phyloP scores from a whole-genome alignment of 2,113 vertebrate species.

The Anser brachyrhynchus region DNA sequence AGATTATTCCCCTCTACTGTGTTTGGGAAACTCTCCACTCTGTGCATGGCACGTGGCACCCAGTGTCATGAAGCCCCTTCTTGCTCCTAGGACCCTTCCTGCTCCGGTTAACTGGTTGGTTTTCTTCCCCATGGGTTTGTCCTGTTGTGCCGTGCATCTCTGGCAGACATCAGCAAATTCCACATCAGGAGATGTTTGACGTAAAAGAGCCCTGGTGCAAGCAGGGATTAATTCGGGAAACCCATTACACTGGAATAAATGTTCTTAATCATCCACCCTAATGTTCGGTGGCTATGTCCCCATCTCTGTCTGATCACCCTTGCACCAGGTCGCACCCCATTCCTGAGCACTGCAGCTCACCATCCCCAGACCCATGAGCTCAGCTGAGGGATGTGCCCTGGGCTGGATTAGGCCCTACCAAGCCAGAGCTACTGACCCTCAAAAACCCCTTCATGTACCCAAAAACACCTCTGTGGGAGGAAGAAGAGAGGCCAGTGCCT shows the following conservation, averaged over 20 bases:
- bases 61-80: background rate
- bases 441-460: background rate
- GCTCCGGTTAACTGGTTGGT: rapidly evolving
- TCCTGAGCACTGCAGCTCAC: background rate
- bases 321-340: background rate
- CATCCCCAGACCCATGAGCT: background rate
- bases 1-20: background rate
- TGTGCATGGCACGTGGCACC: background rate
- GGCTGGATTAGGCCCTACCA: background rate
- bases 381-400: background rate
- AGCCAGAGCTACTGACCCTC: background rate
- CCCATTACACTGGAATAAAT: background rate
- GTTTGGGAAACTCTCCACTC: background rate
- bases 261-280: rapidly evolving
- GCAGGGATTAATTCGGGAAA: background rate
- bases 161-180: background rate
- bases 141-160: background rate
- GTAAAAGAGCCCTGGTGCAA: background rate
- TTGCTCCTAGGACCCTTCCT: background rate
- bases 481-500: background rate
- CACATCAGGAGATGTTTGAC: background rate
- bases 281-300: background rate
- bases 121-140: background rate
- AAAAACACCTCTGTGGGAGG: rapidly evolving
- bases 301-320: rapidly evolving